These are phyloP conservation scores for Sebastes miniatus DNA, from an alignment of 2,797 vertebrate genomes.

Conservation along the genomic window DNA sequence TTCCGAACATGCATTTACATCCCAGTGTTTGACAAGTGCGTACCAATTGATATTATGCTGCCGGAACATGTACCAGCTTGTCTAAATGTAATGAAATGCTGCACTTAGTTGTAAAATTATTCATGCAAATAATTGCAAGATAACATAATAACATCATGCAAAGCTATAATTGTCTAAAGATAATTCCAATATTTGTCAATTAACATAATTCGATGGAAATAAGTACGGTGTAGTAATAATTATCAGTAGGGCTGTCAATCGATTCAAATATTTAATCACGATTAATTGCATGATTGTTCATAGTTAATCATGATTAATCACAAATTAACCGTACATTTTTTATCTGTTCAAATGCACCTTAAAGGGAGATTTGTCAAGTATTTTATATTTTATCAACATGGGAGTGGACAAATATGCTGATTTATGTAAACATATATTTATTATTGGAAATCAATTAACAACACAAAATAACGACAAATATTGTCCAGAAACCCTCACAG, in stretches of 20 bases:
- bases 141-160: not conserved
- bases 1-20: not conserved
- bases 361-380: too few relatives aligned
- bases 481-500: too few relatives aligned
- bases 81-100: not conserved
- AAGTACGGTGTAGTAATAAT: not conserved
- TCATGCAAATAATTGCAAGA: not conserved
- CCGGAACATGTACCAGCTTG: not conserved
- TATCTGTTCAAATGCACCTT: fast-evolving
- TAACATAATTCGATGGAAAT: not conserved
- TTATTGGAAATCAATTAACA: too few relatives aligned
- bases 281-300: too few relatives aligned
- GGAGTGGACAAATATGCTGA: too few relatives aligned
- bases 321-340: too few relatives aligned
- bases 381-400: too few relatives aligned
- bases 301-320: fast-evolving
- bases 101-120: not conserved
- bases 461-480: too few relatives aligned
- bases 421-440: too few relatives aligned
- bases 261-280: fast-evolving
- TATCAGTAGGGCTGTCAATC: not conserved
- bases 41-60: not conserved
- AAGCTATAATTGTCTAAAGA: not conserved
- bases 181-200: not conserved
- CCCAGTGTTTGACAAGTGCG: not conserved